Evolutionary conservation across 2,888 invertebrate genomes (phyloP), one percentile per base, ranked within the genome.

Genomic region (Tolmerus cingulatus): DNA sequence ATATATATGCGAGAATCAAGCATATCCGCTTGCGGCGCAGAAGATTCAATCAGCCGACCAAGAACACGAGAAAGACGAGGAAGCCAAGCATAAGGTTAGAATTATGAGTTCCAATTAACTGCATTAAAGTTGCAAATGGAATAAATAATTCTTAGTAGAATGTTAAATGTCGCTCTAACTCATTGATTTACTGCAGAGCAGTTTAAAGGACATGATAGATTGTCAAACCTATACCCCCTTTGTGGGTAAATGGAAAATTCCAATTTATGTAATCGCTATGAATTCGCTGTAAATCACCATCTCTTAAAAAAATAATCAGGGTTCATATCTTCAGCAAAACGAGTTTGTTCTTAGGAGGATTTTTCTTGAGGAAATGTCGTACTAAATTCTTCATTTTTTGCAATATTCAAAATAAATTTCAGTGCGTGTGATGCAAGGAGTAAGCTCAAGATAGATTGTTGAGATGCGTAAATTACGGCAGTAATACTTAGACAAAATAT

Each of bases 401-500:
- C 76, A 76, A 37, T 34, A 76, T 76, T 76, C 19, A 76, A 76
- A 40, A 37, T 37, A n/a, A 37, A 76, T 37, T n/a, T 14, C 8
- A n/a, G 76, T 16, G 9, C 37, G 40, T 19, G 12, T 16, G 76
- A 14, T n/a, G 27, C 76, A 76, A 27, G 16, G 27, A n/a, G 37
- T 76, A n/a, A 76, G 37, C 37, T 16, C 5, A 27, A 27, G 66
- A 23, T 5, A 51, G n/a, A 16, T 19, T 9, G 37, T 27, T 16
- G 34, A 57, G 51, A 5, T 82, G 82, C 82, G 66, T 82, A 82
- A 82, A 82, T 82, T 57, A 57, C 14, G 16, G 57, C 37, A 19
- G 57, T 23, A 37, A 82, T 82, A 82, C 66, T 82, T 82, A 82
- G 37, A 66, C 82, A 19, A 66, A 57, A 57, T 82, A 66, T 82